Evolutionary conservation across 2,113 vertebrate species (phyloP).

Genomic region (Rynchops niger): DNA sequence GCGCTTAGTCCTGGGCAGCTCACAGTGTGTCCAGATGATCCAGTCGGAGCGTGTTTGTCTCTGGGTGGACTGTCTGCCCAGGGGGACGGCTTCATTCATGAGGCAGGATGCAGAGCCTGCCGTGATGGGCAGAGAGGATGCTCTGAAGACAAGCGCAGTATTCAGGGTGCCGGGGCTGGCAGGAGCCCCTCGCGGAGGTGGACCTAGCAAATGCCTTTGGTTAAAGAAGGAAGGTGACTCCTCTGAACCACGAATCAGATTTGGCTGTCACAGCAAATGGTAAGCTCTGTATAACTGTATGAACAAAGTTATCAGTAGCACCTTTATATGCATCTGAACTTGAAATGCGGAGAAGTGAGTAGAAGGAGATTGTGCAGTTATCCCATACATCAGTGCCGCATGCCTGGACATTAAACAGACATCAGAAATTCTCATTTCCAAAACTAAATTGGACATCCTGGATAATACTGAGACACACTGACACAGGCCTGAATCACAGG

Average conservation of each 20-base stretch:
- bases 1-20: background rate
- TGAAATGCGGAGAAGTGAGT: background rate
- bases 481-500: background rate
- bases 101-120: background rate
- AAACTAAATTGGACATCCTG: background rate
- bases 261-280: background rate
- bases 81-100: background rate
- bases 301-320: background rate
- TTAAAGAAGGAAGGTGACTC: background rate
- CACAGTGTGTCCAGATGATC: background rate
- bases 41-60: background rate
- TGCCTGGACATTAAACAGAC: background rate
- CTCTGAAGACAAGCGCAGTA: background rate
- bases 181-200: background rate
- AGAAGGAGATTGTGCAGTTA: background rate
- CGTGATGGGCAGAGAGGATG: accelerated
- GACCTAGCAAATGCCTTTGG: background rate
- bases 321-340: background rate
- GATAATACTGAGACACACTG: background rate
- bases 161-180: background rate
- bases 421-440: background rate
- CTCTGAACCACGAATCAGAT: background rate
- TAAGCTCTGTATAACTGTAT: background rate
- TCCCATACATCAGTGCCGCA: background rate
- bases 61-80: background rate